Evolutionary conservation across 2,797 vertebrate genomes (phyloP), one percentile per base, ranked within the genome.

Genomic region (Eulemur coronatus): DNA sequence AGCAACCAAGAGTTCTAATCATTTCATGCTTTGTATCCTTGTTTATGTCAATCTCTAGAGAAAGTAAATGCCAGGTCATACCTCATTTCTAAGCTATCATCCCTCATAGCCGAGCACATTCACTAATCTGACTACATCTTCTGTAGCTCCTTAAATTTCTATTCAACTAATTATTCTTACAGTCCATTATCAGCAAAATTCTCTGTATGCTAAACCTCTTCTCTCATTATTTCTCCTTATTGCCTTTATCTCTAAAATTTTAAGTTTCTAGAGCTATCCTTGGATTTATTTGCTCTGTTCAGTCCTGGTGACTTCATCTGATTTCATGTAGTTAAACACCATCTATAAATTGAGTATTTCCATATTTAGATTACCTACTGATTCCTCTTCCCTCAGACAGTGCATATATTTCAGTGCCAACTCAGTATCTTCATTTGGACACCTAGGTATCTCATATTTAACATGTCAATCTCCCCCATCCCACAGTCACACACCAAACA

Each of bases 401-500:
- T 55, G 87, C 22, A 10, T 72, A 22, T 46, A 55, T 84, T 92
- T 52, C 73, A n/a, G 4, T 67, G 33, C 30, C 43, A 87, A 52
- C 26, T 67, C 18, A 26, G 0, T 52, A 18, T 76, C 55, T 85
- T 24, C 18, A 20, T 82, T 30, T 84, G 70, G 5, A 92, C 24
- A 81, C 13, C 15, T 67, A 61, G 6, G 15, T 5, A 41, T 46
- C n/a, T 95, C 61, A 76, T 11, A 89, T 7, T 38, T 89, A 70
- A 43, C 18, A 84, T 30, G 3, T 55, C 33, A 41, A 2, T 15
- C 10, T n/a, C 48, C 7, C 20, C 7, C 24, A 15, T 24, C 30
- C 4, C 18, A 15, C 2, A 12, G 3, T 3, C 5, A 24, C 1
- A n/a, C 11, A 14, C 2, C 0, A 22, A 65, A 33, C 4, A 59